Conservation (phyloP, 2,797 vertebrate species). For the Remorina albescens region DNA sequence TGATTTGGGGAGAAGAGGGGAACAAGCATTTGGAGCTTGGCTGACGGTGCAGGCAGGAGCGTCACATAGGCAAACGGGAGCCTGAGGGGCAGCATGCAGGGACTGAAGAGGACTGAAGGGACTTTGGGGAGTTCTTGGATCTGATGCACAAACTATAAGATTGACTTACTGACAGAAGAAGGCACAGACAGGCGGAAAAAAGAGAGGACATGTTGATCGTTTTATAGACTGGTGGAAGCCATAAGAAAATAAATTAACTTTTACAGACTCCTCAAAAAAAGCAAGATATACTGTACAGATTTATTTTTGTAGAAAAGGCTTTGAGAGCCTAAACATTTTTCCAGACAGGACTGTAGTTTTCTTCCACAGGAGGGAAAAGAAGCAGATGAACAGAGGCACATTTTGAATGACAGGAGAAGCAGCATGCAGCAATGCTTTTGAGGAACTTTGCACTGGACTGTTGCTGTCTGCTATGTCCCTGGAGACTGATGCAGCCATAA, state of each 20-base stretch:
- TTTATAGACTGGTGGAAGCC: conserved; percentile 11
- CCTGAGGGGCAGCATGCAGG: conserved; percentile 66
- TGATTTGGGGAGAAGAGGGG: conserved; percentile 82
- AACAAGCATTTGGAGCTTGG: conserved; percentile 79
- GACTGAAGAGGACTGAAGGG: conserved; percentile 63
- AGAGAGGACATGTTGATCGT: conserved; percentile 40
- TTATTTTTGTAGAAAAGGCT: conserved; percentile 45
- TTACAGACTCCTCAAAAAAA: conserved; percentile 15
- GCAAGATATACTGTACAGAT: conserved; percentile 24
- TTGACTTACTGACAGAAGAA: conserved; percentile 52
- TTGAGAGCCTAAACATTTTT: conserved; percentile 46
- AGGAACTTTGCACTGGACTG: conserved; percentile 65
- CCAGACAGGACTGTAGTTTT: conserved; percentile 46
- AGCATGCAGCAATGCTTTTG: conserved; percentile 70
- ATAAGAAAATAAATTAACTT: conserved; percentile 21
- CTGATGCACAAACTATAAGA: conserved; percentile 61
- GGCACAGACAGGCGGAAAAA: conserved; percentile 35
- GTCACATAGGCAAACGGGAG: conserved; percentile 71
- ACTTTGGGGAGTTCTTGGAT: conserved; percentile 45
- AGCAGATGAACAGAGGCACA: conserved; percentile 46
- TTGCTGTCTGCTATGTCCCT: conserved; percentile 44
- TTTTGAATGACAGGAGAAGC: conserved; percentile 55
- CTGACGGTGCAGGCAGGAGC: conserved; percentile 82
- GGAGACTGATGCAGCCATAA: conserved; percentile 55
- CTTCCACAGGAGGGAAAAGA: conserved; percentile 42